A percentile compares a stretch with the other conserved stretches of the same genome.
Conservation (phyloP, 2,888 invertebrate species). For the Drosophila dives region DNA sequence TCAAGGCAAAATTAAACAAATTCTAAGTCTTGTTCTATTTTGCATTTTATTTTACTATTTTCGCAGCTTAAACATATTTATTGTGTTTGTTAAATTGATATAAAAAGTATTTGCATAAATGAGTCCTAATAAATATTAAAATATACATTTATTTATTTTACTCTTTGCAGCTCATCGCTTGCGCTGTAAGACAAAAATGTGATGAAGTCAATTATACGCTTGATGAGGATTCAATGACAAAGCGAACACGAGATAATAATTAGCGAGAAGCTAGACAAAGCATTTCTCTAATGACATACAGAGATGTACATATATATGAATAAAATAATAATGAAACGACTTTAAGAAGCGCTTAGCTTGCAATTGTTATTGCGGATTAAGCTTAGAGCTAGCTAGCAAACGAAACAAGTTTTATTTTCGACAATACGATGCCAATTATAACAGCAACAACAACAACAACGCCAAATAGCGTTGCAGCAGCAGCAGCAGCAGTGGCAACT, state of each 20-base stretch:
- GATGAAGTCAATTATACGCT: slow-evolving; percentile 35
- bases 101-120: background rate
- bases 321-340: slow-evolving; percentile 14
- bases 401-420: slow-evolving; percentile 26
- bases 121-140: background rate
- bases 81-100: background rate
- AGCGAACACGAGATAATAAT: slow-evolving; percentile 47
- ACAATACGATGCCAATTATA: slow-evolving; percentile 74
- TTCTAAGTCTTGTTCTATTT: background rate
- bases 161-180: slow-evolving; percentile 39
- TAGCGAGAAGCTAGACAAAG: slow-evolving; percentile 38
- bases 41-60: background rate
- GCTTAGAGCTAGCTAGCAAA: slow-evolving; percentile 5
- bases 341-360: slow-evolving; percentile 9
- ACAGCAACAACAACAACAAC: slow-evolving; percentile 66
- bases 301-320: slow-evolving; percentile 19
- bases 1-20: background rate
- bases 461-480: slow-evolving; percentile 49
- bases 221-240: slow-evolving; percentile 43
- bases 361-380: slow-evolving; percentile 36
- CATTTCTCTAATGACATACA: slow-evolving; percentile 13
- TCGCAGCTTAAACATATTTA: background rate
- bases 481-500: slow-evolving; percentile 40
- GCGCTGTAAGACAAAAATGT: slow-evolving; percentile 18
- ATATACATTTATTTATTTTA: slow-evolving; percentile 11